Conservation (phyloP, 2,797 vertebrate genomes). For the Orestias chungarensis region DNA sequence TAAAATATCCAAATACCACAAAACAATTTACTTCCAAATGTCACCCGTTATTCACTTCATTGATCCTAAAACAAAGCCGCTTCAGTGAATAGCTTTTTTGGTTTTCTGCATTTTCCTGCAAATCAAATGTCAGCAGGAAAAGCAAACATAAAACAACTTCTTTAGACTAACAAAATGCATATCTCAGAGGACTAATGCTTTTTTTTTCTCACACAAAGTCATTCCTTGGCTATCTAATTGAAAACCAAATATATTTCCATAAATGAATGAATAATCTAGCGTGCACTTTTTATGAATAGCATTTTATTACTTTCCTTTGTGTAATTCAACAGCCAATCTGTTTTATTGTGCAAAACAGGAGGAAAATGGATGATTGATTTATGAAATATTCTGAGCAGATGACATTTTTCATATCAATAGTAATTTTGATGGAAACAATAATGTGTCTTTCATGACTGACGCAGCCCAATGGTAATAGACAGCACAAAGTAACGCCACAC, state of each 20-base stretch:
- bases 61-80: neutral
- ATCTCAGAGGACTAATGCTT: slow-evolving; percentile 18
- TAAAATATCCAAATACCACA: neutral
- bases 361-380: slow-evolving; percentile 58
- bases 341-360: slow-evolving; percentile 32
- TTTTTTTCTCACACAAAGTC: slow-evolving; percentile 22
- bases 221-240: slow-evolving; percentile 12
- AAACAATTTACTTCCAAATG: neutral
- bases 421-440: slow-evolving; percentile 52
- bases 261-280: slow-evolving; percentile 29
- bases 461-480: slow-evolving; percentile 29
- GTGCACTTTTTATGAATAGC: slow-evolving; percentile 26
- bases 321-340: slow-evolving; percentile 37
- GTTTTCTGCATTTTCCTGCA: neutral
- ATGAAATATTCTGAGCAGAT: slow-evolving; percentile 52
- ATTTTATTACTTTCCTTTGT: slow-evolving; percentile 44
- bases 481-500: slow-evolving; percentile 14
- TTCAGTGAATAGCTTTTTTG: neutral
- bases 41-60: neutral
- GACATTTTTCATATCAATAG: slow-evolving; percentile 67
- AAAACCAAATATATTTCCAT: slow-evolving; percentile 32
- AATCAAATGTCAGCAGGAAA: slow-evolving; percentile 8
- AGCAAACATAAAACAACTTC: slow-evolving; percentile 4
- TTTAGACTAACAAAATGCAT: slow-evolving; percentile 26
- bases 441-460: slow-evolving; percentile 39